These are phyloP conservation scores for Drosophila paranaensis DNA, from an alignment of 2,888 invertebrate species.

Conservation along the genomic window DNA sequence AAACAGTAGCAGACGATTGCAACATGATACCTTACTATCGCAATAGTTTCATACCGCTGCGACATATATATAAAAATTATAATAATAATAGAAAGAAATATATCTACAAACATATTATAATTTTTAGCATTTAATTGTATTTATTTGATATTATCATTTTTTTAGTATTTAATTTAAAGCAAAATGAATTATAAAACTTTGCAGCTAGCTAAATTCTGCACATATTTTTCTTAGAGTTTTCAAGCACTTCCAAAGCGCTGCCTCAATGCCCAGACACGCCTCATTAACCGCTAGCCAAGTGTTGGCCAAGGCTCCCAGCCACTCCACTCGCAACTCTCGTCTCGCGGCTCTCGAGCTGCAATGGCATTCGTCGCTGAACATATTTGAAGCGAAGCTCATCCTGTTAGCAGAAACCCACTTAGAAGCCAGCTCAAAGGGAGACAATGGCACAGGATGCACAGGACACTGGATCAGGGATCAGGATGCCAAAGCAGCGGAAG, in stretches of 20 bases:
- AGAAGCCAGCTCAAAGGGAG: slow-evolving; percentile 36
- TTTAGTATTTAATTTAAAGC: background rate
- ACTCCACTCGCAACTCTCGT: background rate
- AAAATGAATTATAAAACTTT: background rate
- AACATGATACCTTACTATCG: no score
- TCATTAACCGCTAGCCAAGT: slow-evolving; percentile 16
- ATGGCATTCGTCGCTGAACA: slow-evolving; percentile 21
- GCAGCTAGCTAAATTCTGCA: background rate
- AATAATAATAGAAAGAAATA: no score
- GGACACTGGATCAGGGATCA: slow-evolving; percentile 13
- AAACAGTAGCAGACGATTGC: no score
- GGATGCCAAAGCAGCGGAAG: slow-evolving; percentile 45
- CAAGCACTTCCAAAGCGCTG: background rate
- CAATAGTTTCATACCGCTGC: no score
- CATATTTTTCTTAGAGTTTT: background rate
- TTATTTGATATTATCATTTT: no score
- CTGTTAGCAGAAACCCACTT: slow-evolving; percentile 39
- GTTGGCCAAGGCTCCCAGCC: slow-evolving; percentile 2
- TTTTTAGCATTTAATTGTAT: no score
- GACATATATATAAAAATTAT: no score
- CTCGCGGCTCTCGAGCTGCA: background rate
- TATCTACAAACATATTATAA: no score
- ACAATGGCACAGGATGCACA: slow-evolving; percentile 9
- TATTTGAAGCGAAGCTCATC: slow-evolving; percentile 37
- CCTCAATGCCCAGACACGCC: background rate